A percentile compares a stretch with the other conserved stretches of the same genome.
Conservation (phyloP, 2,797 vertebrate genomes). For the Pseudochirops corinnae region DNA sequence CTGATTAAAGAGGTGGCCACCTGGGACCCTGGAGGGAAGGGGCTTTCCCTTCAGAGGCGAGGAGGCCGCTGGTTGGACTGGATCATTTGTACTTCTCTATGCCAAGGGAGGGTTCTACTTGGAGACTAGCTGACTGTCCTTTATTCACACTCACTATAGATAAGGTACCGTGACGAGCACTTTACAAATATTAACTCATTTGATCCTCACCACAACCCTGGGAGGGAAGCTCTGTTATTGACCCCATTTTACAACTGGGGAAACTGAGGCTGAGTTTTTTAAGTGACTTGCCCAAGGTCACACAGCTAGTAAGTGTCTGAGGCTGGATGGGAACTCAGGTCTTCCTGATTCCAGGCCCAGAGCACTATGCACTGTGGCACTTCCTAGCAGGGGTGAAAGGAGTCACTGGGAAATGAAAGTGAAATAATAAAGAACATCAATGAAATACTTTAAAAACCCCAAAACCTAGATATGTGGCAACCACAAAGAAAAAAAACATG, state of each 20-base stretch:
- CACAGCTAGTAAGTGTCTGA: neutral
- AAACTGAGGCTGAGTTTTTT: neutral
- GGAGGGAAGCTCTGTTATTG: neutral
- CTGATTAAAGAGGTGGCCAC: neutral
- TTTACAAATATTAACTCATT: neutral
- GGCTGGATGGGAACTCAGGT: neutral
- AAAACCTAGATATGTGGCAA: neutral
- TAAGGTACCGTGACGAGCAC: fast-evolving
- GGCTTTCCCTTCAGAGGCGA: neutral
- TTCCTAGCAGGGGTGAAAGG: neutral
- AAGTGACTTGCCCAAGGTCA: neutral
- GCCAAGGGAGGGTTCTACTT: neutral
- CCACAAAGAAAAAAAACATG: neutral
- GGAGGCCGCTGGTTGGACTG: neutral
- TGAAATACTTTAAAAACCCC: neutral
- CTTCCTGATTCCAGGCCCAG: neutral
- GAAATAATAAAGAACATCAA: neutral
- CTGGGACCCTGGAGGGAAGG: fast-evolving
- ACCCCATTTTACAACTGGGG: neutral
- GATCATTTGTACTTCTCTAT: neutral
- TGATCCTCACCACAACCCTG: neutral
- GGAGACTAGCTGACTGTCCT: neutral
- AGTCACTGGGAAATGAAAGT: neutral
- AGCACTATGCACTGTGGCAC: neutral
- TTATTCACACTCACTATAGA: too few relatives aligned